Base-by-base conservation (phyloP, 2,888 invertebrate species). In the Dryococelus australis region DNA sequence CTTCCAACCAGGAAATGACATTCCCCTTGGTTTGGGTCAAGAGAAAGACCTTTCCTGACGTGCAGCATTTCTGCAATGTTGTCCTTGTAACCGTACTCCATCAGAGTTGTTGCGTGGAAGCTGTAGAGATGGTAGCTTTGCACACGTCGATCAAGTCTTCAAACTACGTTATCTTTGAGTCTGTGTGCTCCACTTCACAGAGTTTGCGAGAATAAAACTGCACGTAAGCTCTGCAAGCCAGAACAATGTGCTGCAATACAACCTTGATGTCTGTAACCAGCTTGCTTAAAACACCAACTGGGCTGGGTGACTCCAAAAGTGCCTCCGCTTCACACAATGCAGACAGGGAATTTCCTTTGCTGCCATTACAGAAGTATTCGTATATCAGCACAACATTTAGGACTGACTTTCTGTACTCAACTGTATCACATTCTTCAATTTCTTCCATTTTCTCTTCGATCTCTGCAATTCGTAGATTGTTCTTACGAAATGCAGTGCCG, bases 1-100 rank as follows among this genome's bases (percentile, higher is more conserved):
- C 84, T 88, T 51, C 87, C 88, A n/a, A 83, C 28, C 43, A 88
- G 24, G 28, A 87, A 88, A 20, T 87, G 85, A 87, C 87, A 88
- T 35, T 88, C 87, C 12, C 26, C 87, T 43, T 87, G 84, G 43
- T 87, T 16, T 27, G 47, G 43, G 20, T 88, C 84, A n/a, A 88
- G 13, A 20, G 43, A 9, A 9, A 88, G 2, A 10, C 86, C 88
- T 26, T 83, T 84, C 20, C 87, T 43, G 1, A 84, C 26, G 35
- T 84, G 81, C 43, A 84, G 53, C n/a, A 85, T 16, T 6, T 87
- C 85, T 13, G 78, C 78, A 43, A 85, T 87, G 28, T 80, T 86
- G 24, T 87, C 88, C 12, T 51, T 43, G 80, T 84, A 84, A 5
- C 87, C 87, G 86, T 84, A 88, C 78, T 87, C 88, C 86, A 87